Evolutionary conservation across 64 coral and sea anemone genomes (phyloP).

Genomic region (Montipora cactus): DNA sequence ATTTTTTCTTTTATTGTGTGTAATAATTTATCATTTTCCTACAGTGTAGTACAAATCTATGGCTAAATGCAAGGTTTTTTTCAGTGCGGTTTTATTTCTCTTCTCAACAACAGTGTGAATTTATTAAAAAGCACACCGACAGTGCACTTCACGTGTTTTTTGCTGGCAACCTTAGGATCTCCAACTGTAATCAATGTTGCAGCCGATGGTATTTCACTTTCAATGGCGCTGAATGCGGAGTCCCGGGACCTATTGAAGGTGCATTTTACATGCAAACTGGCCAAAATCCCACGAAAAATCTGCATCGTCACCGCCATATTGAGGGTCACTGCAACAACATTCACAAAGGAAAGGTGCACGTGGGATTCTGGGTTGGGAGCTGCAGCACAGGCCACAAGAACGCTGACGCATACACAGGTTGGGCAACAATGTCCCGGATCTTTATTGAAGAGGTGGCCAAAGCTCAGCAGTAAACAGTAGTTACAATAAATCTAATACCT

Average conservation of each 20-base stretch:
- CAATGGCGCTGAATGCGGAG: background rate
- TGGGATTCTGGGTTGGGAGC: background rate
- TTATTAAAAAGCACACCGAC: conserved; percentile 21
- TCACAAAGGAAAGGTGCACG: too few relatives aligned
- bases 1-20: too few relatives aligned
- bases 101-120: background rate
- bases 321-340: conserved; percentile 41
- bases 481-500: background rate
- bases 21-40: too few relatives aligned
- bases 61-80: background rate
- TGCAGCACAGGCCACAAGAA: background rate
- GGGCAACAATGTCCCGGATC: background rate
- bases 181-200: background rate
- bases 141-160: conserved; percentile 45
- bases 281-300: background rate
- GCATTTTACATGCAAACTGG: background rate
- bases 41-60: too few relatives aligned
- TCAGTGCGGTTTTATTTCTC: background rate
- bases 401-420: background rate
- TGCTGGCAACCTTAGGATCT: conserved; percentile 28
- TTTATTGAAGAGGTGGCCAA: background rate
- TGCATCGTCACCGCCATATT: conserved; percentile 44
- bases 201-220: conserved; percentile 56
- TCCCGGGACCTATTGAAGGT: background rate
- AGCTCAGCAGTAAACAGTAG: background rate